Evolutionary conservation across 2,888 invertebrate genomes (phyloP), one percentile per base, ranked within the genome.

Genomic region (Scaptomyza parva): DNA sequence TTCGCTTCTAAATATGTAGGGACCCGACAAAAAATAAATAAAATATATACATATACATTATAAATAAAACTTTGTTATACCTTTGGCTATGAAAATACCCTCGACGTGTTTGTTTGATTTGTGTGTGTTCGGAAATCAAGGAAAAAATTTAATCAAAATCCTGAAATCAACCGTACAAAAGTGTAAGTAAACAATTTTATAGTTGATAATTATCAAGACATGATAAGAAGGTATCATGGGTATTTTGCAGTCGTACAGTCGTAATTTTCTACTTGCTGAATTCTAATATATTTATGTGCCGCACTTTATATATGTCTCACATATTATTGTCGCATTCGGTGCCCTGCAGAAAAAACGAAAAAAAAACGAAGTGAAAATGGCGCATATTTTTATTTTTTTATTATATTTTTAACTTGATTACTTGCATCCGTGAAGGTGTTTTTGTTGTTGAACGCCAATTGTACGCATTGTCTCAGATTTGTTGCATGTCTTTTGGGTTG

Each of bases 391-490:
- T n/a, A n/a, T n/a, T n/a, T n/a, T n/a, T n/a, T n/a, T 28, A 24
- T 30, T 59, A 59, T 71, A 65, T 70, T 70, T 70, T 71, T 71
- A 70, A 60, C 52, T 53, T 48, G 59, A 53, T 60, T 66, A 14
- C 43, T 58, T 53, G 37, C 9, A 28, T 53, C 11, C 40, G 43
- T 22, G 11, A 20, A 22, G 33, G 45, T 37, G 51, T 45, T 18
- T 45, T 18, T 28, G 28, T 28, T 33, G 33, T 68, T 68, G 53
- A 68, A 61, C 39, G 68, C 35, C 62, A 50, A 68, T 68, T 68
- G 48, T 54, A 68, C 62, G 72, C 52, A 55, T 54, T 52, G 59
- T 30, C 22, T 65, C 44, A 48, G 39, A 44, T 44, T 33, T 37
- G 41, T 20, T 12, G n/a, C 14, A 12, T 20, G n/a, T 28, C 3